A percentile compares a stretch with the other conserved stretches of the same genome.
Conservation (phyloP, 2,113 vertebrate genomes). For the Daubentonia madagascariensis region DNA sequence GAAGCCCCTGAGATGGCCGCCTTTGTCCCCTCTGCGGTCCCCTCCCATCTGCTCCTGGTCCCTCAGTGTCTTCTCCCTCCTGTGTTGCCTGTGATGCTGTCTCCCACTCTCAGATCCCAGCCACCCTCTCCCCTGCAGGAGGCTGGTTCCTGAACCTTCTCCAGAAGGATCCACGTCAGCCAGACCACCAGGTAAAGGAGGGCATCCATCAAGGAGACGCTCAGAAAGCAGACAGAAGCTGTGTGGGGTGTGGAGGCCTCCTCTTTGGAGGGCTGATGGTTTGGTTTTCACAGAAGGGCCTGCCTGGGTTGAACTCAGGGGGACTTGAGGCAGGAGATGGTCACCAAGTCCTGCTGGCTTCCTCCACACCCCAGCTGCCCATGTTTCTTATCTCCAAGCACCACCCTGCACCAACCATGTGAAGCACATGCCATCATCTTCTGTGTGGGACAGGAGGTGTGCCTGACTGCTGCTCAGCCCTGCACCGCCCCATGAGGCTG, state of each 20-base stretch:
- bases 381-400: not conserved
- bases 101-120: not conserved
- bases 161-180: not conserved
- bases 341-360: not conserved
- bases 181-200: not conserved
- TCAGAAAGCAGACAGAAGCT: not conserved
- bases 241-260: not conserved
- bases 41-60: accelerated
- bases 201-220: not conserved
- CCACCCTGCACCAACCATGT: not conserved
- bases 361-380: not conserved
- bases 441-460: not conserved
- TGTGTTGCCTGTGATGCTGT: accelerated
- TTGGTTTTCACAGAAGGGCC: not conserved
- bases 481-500: accelerated
- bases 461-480: not conserved
- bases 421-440: accelerated
- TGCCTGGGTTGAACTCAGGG: not conserved
- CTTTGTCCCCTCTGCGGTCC: not conserved
- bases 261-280: not conserved
- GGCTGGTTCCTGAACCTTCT: not conserved
- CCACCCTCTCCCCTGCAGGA: not conserved
- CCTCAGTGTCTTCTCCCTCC: no score
- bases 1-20: not conserved
- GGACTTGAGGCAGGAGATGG: not conserved